Evolutionary conservation across 1,140 invertebrate species (phyloP).

Genomic region (Drosophila miranda): DNA sequence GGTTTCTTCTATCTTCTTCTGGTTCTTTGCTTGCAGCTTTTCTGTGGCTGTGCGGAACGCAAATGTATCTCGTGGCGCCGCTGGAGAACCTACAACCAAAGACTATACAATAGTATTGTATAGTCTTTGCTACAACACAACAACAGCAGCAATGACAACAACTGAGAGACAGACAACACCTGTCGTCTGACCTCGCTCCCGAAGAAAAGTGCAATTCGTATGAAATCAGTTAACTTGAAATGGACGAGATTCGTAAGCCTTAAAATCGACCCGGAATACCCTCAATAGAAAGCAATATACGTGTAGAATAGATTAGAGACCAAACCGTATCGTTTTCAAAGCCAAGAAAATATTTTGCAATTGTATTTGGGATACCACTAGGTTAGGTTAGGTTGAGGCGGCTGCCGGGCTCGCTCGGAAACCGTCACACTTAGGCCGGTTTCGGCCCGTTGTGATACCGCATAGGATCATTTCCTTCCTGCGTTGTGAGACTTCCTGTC

Average conservation of each 20-base stretch:
- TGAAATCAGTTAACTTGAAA: constrained; percentile 39
- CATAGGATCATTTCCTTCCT: too few relatives aligned
- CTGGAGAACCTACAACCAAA: constrained; percentile 71
- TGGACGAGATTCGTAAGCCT: constrained; percentile 44
- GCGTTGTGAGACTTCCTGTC: too few relatives aligned
- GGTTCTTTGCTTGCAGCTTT: constrained; percentile 51
- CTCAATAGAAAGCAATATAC: constrained; percentile 55
- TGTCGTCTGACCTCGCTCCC: constrained; percentile 40
- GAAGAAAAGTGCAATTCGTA: constrained; percentile 50
- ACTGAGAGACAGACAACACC: constrained; percentile 21
- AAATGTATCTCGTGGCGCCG: constrained; percentile 77
- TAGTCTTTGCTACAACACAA: too few relatives aligned
- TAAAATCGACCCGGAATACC: constrained; percentile 52
- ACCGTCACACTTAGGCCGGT: too few relatives aligned
- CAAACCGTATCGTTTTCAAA: constrained; percentile 10
- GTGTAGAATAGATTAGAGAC: constrained; percentile 11
- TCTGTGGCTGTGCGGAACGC: constrained; percentile 75
- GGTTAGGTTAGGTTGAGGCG: too few relatives aligned
- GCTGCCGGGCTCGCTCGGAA: too few relatives aligned
- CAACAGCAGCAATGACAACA: constrained; percentile 23
- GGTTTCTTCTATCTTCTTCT: constrained; percentile 7
- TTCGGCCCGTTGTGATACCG: too few relatives aligned
- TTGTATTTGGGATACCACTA: too few relatives aligned
- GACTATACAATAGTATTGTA: too few relatives aligned
- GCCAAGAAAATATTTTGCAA: too few relatives aligned